phyloP scores from a whole-genome alignment of 2,113 vertebrate genomes.

The Himantopus leucocephalus region DNA sequence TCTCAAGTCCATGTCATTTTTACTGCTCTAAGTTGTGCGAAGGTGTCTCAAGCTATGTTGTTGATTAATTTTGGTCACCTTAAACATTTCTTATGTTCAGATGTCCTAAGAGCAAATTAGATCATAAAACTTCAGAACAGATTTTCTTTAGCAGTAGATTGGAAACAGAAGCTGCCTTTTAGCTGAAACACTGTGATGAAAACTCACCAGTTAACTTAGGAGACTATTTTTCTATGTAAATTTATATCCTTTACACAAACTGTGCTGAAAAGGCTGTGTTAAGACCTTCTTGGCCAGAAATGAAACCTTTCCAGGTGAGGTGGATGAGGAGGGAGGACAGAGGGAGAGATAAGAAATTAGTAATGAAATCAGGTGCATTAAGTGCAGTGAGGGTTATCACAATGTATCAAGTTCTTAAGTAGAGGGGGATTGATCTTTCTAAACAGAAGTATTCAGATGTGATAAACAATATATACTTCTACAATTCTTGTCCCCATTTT shows the following conservation, averaged over 20 bases:
- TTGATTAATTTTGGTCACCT: not conserved
- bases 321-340: not conserved
- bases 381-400: not conserved
- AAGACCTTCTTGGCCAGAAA: not conserved
- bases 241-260: not conserved
- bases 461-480: not conserved
- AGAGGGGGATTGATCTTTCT: not conserved
- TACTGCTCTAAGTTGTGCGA: accelerated
- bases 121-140: not conserved
- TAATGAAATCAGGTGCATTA: not conserved
- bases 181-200: not conserved
- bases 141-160: not conserved
- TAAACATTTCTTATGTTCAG: not conserved
- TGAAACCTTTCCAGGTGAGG: not conserved
- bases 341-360: not conserved
- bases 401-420: not conserved
- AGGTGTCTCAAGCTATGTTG: not conserved
- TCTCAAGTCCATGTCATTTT: accelerated
- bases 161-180: not conserved
- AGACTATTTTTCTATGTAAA: not conserved
- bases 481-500: not conserved
- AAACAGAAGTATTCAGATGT: not conserved
- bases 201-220: not conserved
- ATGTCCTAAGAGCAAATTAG: not conserved
- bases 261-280: not conserved